Percentiles rank a stretch among this genome's conserved stretches.
Conservation (phyloP, 2,888 invertebrate species). For the Heteromurus nitidus region DNA sequence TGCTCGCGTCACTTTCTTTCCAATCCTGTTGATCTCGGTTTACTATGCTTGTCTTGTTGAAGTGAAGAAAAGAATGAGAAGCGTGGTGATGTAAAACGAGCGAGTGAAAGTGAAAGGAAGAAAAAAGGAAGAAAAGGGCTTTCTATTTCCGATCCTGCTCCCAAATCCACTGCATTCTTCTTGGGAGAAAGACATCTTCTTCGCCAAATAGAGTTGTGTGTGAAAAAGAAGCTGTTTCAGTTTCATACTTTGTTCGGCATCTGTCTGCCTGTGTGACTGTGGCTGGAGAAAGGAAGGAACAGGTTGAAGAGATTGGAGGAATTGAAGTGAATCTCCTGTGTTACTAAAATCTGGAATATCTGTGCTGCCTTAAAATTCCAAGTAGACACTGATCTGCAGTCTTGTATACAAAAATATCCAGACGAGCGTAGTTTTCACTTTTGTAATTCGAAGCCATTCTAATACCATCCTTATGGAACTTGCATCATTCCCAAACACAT, state of each 20-base stretch:
- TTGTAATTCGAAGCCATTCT: conserved; percentile 52
- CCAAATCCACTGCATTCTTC: conserved; percentile 26
- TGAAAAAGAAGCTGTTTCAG: conserved; percentile 4
- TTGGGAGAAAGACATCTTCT: conserved; percentile 28
- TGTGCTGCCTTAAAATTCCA: too few species aligned
- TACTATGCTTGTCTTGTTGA: conserved; percentile 39
- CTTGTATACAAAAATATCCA: too few species aligned
- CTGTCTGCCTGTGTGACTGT: conserved; percentile 28
- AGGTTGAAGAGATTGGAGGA: conserved; percentile 34
- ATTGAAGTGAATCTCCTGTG: background rate
- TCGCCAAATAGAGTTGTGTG: conserved; percentile 39
- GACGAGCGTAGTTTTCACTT: conserved; percentile 8
- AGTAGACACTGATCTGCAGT: too few species aligned
- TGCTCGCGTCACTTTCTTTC: conserved; percentile 22
- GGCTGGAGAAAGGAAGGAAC: conserved; percentile 37
- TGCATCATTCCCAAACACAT: too few species aligned
- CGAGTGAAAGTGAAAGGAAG: conserved; percentile 27
- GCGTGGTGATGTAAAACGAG: conserved; percentile 16
- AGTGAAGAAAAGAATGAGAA: conserved; percentile 16
- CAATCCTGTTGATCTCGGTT: conserved; percentile 43
- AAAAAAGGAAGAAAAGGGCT: conserved; percentile 42
- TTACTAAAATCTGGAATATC: too few species aligned
- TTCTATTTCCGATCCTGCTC: conserved; percentile 57
- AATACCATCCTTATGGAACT: conserved; percentile 20
- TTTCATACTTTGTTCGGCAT: conserved; percentile 24